phyloP scores from a whole-genome alignment of 2,113 vertebrate species.

The Amblyopsis rosae region DNA sequence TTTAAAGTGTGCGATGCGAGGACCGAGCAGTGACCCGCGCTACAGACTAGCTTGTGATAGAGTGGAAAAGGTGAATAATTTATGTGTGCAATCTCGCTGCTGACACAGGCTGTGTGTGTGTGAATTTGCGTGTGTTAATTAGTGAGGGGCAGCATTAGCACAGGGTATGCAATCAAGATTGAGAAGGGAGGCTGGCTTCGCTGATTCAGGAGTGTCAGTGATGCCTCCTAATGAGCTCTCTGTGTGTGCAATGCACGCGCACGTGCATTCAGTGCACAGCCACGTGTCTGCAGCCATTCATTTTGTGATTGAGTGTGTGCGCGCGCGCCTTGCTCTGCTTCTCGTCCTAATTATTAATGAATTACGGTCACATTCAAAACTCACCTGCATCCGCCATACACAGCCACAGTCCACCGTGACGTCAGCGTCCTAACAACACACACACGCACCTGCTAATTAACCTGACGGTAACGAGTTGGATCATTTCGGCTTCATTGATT shows the following conservation, averaged over 20 bases:
- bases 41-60: not conserved
- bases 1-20: conserved; percentile 3
- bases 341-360: conserved; percentile 52
- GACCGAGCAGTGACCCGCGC: conserved; percentile 1
- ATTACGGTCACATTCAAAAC: conserved; percentile 47
- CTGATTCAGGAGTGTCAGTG: conserved; percentile 45
- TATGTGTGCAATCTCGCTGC: conserved; percentile 44
- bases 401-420: conserved; percentile 30
- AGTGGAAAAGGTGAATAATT: conserved; percentile 42
- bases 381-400: conserved; percentile 6
- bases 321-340: conserved; percentile 7
- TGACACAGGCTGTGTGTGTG: conserved; percentile 46
- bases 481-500: conserved; percentile 57
- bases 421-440: conserved; percentile 11
- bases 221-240: conserved; percentile 33
- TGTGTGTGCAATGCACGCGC: conserved; percentile 5
- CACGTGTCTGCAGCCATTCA: too few relatives aligned
- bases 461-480: conserved; percentile 59
- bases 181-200: conserved; percentile 20
- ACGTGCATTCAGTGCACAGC: not conserved
- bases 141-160: conserved; percentile 41
- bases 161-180: conserved; percentile 29
- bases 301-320: too few relatives aligned
- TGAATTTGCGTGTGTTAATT: conserved; percentile 47
- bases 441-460: conserved; percentile 40